Percentiles rank a stretch among this genome's conserved stretches.
Evolutionary conservation across 1,140 invertebrate genomes (phyloP).

Genomic region (Helicoverpa zea): DNA sequence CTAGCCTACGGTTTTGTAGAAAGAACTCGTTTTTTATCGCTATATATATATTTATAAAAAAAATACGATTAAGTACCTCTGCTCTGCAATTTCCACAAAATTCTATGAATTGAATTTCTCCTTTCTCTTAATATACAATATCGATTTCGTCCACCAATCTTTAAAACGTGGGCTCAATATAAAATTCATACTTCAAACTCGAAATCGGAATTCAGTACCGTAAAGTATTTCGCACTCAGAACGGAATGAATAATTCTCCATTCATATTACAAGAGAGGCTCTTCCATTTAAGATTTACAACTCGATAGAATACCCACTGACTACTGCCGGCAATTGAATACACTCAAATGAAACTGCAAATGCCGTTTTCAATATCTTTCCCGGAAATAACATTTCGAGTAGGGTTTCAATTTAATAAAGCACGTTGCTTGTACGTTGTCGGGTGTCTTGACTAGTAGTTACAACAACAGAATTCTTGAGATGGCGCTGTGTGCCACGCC

Average conservation of each 20-base stretch:
- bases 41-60: no score
- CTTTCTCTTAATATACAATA: no score
- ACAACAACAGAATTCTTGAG: constrained; percentile 32
- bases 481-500: background rate
- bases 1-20: no score
- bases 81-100: no score
- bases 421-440: constrained; percentile 11
- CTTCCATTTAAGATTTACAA: constrained; percentile 30
- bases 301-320: constrained; percentile 33
- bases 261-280: background rate
- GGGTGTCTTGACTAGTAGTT: constrained; percentile 1
- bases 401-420: constrained; percentile 45
- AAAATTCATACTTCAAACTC: background rate
- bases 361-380: constrained; percentile 45
- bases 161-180: no score
- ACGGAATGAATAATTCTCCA: constrained; percentile 30
- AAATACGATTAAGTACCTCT: no score
- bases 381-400: constrained; percentile 46
- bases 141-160: no score
- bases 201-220: background rate
- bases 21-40: no score
- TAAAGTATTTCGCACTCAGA: background rate
- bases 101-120: no score
- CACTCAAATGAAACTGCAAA: constrained; percentile 44
- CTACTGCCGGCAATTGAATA: constrained; percentile 30